These are phyloP conservation scores for Heteromurus nitidus DNA, from an alignment of 2,888 invertebrate genomes.

Conservation along the genomic window DNA sequence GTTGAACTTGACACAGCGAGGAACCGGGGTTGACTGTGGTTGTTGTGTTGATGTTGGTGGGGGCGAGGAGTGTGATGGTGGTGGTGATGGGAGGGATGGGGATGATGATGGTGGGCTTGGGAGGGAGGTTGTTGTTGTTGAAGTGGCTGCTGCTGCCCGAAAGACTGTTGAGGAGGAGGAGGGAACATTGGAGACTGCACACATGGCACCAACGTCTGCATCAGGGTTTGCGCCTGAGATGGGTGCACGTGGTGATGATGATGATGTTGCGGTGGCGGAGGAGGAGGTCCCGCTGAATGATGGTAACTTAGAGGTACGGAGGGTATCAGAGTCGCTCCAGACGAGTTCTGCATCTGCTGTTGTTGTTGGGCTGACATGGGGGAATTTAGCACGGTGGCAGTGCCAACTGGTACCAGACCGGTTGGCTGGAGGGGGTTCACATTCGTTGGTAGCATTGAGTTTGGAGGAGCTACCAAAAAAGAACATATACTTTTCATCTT, in stretches of 20 bases:
- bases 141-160: conserved; percentile 30
- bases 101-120: conserved; percentile 20
- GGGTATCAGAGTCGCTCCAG: conserved; percentile 2
- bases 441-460: conserved; percentile 2
- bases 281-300: background rate
- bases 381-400: conserved; percentile 28
- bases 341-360: background rate
- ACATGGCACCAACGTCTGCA: conserved; percentile 43
- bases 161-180: conserved; percentile 47
- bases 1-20: conserved; percentile 35
- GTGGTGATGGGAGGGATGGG: conserved; percentile 11
- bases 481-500: background rate
- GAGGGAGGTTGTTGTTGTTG: conserved; percentile 7
- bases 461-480: conserved; percentile 20
- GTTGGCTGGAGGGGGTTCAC: conserved; percentile 28
- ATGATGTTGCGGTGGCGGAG: conserved; percentile 16
- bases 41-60: conserved; percentile 10
- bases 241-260: conserved; percentile 32
- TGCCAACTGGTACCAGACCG: conserved; percentile 36
- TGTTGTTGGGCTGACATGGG: conserved; percentile 7
- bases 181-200: conserved; percentile 37
- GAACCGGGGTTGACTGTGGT: conserved; percentile 29
- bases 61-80: conserved; percentile 8
- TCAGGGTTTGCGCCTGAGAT: conserved; percentile 29
- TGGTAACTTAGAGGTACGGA: conserved; percentile 40